Percentiles rank a stretch among this genome's conserved stretches.
Conservation (phyloP, 2,888 invertebrate genomes). For the Phragmatobia fuliginosa region DNA sequence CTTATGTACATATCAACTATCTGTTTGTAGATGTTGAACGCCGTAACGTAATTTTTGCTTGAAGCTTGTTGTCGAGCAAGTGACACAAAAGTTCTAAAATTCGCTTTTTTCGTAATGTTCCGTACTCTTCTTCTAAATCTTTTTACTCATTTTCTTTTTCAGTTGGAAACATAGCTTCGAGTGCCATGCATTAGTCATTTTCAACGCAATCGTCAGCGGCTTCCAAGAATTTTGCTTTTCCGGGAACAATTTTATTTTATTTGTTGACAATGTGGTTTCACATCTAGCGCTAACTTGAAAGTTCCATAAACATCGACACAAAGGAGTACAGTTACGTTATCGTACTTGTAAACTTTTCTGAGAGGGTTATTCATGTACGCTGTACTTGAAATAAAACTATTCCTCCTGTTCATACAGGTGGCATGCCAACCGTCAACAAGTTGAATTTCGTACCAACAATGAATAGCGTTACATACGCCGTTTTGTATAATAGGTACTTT, state of each 20-base stretch:
- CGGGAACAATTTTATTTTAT: slow-evolving; percentile 37
- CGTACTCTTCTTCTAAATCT: too few relatives aligned
- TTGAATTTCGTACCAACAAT: slow-evolving; percentile 40
- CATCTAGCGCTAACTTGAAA: slow-evolving; percentile 31
- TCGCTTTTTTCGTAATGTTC: slow-evolving; percentile 6
- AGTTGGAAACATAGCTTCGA: too few relatives aligned
- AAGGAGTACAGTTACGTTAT: slow-evolving; percentile 26
- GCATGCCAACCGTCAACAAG: slow-evolving; percentile 30
- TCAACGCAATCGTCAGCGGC: too few relatives aligned
- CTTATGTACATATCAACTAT: slow-evolving; percentile 27
- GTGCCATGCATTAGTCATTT: too few relatives aligned
- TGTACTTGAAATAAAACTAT: slow-evolving; percentile 35
- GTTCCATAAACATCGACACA: slow-evolving; percentile 27
- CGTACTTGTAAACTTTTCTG: slow-evolving; percentile 22
- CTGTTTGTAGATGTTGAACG: slow-evolving; percentile 16
- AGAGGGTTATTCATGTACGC: slow-evolving; percentile 28
- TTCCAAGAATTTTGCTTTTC: too few relatives aligned
- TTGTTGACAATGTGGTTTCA: slow-evolving; percentile 15
- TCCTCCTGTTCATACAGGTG: slow-evolving; percentile 32
- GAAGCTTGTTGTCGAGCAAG: slow-evolving; percentile 23
- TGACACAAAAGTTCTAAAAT: slow-evolving; percentile 12
- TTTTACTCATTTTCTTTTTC: too few relatives aligned
- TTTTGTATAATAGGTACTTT: slow-evolving; percentile 21
- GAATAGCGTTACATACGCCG: slow-evolving; percentile 33
- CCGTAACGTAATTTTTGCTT: slow-evolving; percentile 15